Conservation (phyloP, 2,797 vertebrate species). For the Otus scops region DNA sequence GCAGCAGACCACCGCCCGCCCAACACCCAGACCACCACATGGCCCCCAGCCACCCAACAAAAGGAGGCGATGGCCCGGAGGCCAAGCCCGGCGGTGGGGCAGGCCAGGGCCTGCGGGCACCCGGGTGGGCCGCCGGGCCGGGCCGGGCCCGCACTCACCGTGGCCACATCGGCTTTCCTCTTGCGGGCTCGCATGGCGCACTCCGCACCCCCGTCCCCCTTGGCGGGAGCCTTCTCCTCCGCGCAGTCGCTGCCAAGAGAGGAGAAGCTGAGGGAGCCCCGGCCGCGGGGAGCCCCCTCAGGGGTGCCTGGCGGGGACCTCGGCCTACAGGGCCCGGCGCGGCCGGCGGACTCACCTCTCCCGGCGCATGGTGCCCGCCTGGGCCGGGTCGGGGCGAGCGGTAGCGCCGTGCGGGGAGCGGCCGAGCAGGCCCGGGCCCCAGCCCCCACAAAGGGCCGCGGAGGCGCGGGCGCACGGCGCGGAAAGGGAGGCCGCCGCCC, state of each 20-base stretch:
- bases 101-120: not conserved
- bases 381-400: not conserved
- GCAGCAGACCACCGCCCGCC: not conserved
- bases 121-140: not conserved
- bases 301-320: not conserved
- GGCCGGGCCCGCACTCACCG: conserved; percentile 81
- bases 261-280: not conserved
- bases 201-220: conserved; percentile 65
- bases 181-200: conserved; percentile 82
- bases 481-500: conserved; percentile 35
- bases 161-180: conserved; percentile 94
- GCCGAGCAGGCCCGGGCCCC: conserved; percentile 14
- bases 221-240: conserved; percentile 64
- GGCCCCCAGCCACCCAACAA: conserved; percentile 9
- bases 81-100: not conserved
- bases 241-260: conserved; percentile 75
- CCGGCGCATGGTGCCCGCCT: conserved; percentile 78
- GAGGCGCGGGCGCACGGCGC: not conserved
- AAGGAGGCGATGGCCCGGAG: not conserved
- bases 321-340: not conserved
- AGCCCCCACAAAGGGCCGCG: not conserved
- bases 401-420: conserved; percentile 41
- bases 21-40: not conserved
- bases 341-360: conserved; percentile 78
- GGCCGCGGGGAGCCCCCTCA: not conserved